A percentile compares a stretch with the other conserved stretches of the same genome.
These are phyloP conservation scores for Petrolisthes manimaculis DNA, from an alignment of 2,888 invertebrate species.

Conservation along the genomic window DNA sequence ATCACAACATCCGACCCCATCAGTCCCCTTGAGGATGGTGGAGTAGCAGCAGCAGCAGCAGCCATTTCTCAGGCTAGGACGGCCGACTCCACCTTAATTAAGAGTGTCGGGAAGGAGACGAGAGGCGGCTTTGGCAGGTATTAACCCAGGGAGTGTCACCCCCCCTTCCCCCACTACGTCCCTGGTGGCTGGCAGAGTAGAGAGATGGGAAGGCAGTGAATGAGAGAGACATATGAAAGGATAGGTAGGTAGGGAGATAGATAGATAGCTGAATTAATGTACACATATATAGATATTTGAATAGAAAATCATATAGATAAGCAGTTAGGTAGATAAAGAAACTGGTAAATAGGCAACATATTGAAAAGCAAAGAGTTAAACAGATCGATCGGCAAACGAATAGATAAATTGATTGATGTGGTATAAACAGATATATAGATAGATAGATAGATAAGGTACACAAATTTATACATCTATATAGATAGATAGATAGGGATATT, in stretches of 20 bases:
- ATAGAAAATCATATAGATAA: not conserved
- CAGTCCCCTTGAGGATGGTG: no score
- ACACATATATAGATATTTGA: not conserved
- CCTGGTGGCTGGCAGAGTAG: not conserved
- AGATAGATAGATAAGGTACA: no score
- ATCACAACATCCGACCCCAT: no score
- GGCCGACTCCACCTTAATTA: not conserved
- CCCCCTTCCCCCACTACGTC: no score
- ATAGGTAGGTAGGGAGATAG: not conserved
- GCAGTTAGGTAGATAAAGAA: not conserved
- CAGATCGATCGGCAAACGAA: no score
- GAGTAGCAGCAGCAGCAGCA: not conserved
- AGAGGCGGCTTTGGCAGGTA: slow-evolving; percentile 16
- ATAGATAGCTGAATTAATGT: not conserved
- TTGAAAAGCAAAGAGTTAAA: no score
- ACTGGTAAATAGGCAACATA: no score
- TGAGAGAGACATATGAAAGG: not conserved
- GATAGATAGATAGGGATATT: no score
- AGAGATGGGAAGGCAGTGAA: not conserved
- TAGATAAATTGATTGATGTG: no score
- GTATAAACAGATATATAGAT: no score
- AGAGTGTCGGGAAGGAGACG: slow-evolving; percentile 11
- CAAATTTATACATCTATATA: no score
- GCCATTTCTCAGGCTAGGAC: slow-evolving; percentile 6
- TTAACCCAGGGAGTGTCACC: not conserved